Evolutionary conservation across 2,797 vertebrate species (phyloP).

Genomic region (Channa striata): DNA sequence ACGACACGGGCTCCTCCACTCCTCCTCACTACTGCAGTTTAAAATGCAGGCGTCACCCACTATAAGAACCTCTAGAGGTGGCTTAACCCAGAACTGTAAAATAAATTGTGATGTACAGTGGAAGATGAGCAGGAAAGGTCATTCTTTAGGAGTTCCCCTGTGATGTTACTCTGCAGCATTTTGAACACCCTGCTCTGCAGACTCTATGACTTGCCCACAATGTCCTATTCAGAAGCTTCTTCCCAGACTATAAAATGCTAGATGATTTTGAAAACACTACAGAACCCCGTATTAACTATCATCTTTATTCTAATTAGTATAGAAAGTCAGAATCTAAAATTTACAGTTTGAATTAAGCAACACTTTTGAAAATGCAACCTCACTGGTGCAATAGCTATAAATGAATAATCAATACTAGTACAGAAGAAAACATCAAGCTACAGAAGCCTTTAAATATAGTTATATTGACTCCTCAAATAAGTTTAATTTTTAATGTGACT

Average conservation of each 20-base stretch:
- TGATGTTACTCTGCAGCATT: slow-evolving; percentile 31
- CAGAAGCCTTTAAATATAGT: slow-evolving; percentile 17
- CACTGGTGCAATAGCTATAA: not conserved
- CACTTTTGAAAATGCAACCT: not conserved
- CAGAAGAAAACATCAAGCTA: slow-evolving; percentile 13
- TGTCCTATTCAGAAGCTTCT: slow-evolving; percentile 19
- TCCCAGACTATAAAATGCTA: not conserved
- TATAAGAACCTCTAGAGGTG: slow-evolving; percentile 31
- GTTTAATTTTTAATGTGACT: slow-evolving; percentile 45
- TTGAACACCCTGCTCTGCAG: slow-evolving; percentile 22
- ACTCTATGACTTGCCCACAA: slow-evolving; percentile 8
- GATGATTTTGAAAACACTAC: slow-evolving; percentile 1
- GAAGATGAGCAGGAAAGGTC: slow-evolving; percentile 43
- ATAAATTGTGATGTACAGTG: slow-evolving; percentile 34
- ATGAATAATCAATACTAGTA: slow-evolving; percentile 9
- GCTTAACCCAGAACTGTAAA: slow-evolving; percentile 35
- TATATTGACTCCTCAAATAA: slow-evolving; percentile 35
- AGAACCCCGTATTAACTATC: slow-evolving; percentile 4
- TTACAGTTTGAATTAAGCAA: not conserved
- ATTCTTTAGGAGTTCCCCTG: slow-evolving; percentile 13
- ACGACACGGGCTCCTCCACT: slow-evolving; percentile 5
- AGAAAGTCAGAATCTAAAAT: not conserved
- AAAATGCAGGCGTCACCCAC: slow-evolving; percentile 20
- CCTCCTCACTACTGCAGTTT: slow-evolving; percentile 10
- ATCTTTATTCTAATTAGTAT: not conserved